Percentiles rank a stretch among this genome's conserved stretches.
Evolutionary conservation across 2,888 invertebrate species (phyloP).

Genomic region (Petrolisthes cinctipes): DNA sequence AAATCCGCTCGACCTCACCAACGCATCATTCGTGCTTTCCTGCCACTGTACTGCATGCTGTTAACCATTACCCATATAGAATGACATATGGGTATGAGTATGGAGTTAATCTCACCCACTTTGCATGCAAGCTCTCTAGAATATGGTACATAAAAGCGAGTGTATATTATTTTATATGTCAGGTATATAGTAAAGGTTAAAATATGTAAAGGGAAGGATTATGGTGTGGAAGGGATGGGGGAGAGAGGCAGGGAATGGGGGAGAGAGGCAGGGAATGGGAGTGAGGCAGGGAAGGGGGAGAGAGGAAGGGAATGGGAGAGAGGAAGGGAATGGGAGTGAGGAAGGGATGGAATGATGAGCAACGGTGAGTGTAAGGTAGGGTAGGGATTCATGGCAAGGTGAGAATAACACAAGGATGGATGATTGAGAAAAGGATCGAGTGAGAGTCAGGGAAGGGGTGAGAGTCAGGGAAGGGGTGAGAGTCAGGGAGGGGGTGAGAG

Average conservation of each 20-base stretch:
- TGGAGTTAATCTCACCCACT: no score
- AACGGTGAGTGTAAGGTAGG: no score
- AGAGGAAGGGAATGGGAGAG: background rate
- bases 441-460: slow-evolving; percentile 12
- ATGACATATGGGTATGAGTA: no score
- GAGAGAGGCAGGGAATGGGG: background rate
- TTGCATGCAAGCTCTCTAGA: no score
- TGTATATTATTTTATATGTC: background rate
- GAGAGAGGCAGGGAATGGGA: background rate
- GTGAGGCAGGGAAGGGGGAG: background rate
- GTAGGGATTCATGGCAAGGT: background rate
- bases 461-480: no score
- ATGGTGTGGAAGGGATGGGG: background rate
- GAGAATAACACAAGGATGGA: background rate
- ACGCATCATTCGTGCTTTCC: no score
- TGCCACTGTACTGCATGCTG: no score
- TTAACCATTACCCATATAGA: no score
- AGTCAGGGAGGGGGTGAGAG: no score
- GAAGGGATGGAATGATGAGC: background rate
- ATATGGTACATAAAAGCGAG: background rate
- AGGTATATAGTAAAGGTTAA: background rate
- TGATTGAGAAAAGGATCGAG: background rate
- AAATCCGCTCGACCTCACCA: no score
- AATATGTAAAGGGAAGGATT: background rate
- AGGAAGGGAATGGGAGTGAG: no score